A percentile compares a stretch with the other conserved stretches of the same genome.
Conservation (phyloP, 2,113 vertebrate species). For the rabbit (Oryctolagus cuniculus) region DNA sequence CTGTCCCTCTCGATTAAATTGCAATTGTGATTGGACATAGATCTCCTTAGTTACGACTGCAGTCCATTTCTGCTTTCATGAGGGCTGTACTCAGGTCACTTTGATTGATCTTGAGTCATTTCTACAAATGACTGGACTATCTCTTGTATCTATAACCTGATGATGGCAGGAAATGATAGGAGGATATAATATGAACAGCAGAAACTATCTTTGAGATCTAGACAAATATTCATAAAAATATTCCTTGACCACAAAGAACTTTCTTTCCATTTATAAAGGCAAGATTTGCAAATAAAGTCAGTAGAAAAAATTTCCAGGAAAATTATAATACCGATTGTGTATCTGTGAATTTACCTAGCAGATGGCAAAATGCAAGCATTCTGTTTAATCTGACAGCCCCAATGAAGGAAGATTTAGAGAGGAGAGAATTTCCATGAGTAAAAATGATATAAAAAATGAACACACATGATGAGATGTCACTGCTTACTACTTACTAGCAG, state of each 20-base stretch:
- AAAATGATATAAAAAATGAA: background rate
- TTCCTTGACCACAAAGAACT: background rate
- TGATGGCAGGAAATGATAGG: background rate
- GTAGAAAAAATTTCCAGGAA: background rate
- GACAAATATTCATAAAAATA: conserved; percentile 6
- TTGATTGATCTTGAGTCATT: background rate
- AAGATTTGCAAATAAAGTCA: background rate
- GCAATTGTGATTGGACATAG: background rate
- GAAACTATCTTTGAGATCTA: background rate
- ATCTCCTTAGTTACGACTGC: background rate
- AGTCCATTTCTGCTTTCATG: background rate
- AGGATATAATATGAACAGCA: background rate
- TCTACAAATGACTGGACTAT: conserved; percentile 5
- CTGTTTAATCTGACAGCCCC: background rate
- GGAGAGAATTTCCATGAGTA: background rate
- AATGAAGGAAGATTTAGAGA: background rate
- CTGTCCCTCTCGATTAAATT: background rate
- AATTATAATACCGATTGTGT: background rate
- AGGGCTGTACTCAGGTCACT: background rate
- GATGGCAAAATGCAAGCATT: background rate
- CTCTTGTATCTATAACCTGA: background rate
- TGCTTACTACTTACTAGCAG: background rate
- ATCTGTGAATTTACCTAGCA: background rate
- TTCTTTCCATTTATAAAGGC: background rate
- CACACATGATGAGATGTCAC: background rate